Evolutionary conservation across 2,797 vertebrate species (phyloP).

Genomic region (Craterocephalus amniculus): DNA sequence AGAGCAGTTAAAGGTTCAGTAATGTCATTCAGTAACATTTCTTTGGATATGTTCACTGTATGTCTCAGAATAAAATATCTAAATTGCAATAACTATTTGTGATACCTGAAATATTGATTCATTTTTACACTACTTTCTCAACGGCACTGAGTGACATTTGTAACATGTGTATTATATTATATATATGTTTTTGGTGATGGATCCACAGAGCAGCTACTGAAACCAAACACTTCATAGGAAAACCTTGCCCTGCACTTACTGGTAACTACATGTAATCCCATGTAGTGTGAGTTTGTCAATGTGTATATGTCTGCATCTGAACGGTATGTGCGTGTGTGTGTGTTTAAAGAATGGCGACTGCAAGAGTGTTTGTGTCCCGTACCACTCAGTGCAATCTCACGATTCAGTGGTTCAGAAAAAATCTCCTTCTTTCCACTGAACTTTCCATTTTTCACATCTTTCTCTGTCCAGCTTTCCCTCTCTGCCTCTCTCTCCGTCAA

Average conservation of each 20-base stretch:
- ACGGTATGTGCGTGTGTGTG: slow-evolving; percentile 11
- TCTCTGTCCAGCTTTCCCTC: slow-evolving; percentile 18
- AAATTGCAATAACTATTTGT: too few relatives aligned
- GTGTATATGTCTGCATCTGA: slow-evolving; percentile 29
- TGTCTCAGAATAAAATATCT: too few relatives aligned
- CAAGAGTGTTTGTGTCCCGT: slow-evolving; percentile 42
- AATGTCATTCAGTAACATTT: too few relatives aligned
- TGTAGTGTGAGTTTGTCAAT: slow-evolving; percentile 24
- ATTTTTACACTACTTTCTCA: not conserved
- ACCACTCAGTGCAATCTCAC: slow-evolving; percentile 82
- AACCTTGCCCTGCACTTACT: not conserved
- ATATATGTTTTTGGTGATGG: not conserved
- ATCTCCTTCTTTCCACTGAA: slow-evolving; percentile 82
- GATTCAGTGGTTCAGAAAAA: slow-evolving; percentile 84
- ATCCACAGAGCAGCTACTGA: too few relatives aligned
- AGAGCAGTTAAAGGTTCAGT: too few relatives aligned
- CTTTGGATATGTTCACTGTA: too few relatives aligned
- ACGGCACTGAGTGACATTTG: not conserved
- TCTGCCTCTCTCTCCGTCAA: slow-evolving; percentile 39
- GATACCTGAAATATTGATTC: too few relatives aligned
- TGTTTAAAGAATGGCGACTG: slow-evolving; percentile 20
- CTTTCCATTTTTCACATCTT: slow-evolving; percentile 56
- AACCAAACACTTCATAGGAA: not conserved
- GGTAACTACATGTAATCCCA: slow-evolving; percentile 32
- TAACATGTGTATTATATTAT: not conserved